A percentile compares a stretch with the other conserved stretches of the same genome.
phyloP scores from a whole-genome alignment of 2,797 vertebrate genomes.

The Gambusia yucatana region DNA sequence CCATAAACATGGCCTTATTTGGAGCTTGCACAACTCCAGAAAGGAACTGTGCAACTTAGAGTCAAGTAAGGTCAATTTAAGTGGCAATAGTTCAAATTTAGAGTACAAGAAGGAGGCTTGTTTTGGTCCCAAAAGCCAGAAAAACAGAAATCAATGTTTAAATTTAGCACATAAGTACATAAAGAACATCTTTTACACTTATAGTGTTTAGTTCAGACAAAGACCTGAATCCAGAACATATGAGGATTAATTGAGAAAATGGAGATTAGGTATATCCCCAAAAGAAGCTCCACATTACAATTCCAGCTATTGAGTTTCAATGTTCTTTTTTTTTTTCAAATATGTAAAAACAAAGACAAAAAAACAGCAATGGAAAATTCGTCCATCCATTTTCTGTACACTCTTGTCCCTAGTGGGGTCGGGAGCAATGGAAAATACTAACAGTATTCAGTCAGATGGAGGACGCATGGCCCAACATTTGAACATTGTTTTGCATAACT shows the following conservation, averaged over 20 bases:
- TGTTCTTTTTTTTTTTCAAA: conserved; percentile 23
- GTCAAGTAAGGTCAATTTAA: conserved; percentile 10
- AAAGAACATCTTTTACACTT: conserved; percentile 42
- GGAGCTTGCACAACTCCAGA: conserved; percentile 10
- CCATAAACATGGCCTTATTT: conserved; percentile 51
- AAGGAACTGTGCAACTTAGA: conserved; percentile 8
- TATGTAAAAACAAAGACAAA: conserved; percentile 41
- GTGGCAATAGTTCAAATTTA: conserved; percentile 21
- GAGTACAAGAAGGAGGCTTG: neutral
- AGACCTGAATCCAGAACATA: conserved; percentile 74
- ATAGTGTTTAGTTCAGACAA: conserved; percentile 55
- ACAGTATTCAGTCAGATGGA: neutral
- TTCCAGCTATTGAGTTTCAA: conserved; percentile 67
- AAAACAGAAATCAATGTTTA: conserved; percentile 3
- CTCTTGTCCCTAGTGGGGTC: too few relatives aligned
- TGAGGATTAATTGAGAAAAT: conserved; percentile 76
- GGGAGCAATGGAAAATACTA: neutral
- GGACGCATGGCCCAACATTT: conserved; percentile 17
- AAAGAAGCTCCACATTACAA: conserved; percentile 70
- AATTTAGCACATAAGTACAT: conserved; percentile 32
- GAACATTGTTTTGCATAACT: conserved; percentile 14
- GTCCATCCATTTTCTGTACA: too few relatives aligned
- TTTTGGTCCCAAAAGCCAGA: neutral
- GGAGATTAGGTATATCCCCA: conserved; percentile 75
- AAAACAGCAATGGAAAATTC: neutral